These are phyloP conservation scores for Cairina moschata DNA, from an alignment of 2,113 vertebrate genomes.

Conservation along the genomic window DNA sequence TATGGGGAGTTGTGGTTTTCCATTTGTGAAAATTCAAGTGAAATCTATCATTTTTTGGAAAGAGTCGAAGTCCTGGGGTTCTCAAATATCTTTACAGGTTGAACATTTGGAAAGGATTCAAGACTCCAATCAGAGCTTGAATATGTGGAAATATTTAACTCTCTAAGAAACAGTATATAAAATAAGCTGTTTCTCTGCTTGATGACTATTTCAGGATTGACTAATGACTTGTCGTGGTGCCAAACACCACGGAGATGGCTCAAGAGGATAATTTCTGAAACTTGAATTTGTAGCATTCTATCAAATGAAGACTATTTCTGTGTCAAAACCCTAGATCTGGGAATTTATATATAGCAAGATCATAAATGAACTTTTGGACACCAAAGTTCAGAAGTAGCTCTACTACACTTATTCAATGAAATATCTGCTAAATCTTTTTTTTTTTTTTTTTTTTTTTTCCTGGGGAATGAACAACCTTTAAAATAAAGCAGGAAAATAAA, in stretches of 20 bases:
- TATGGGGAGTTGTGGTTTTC: conserved; percentile 74
- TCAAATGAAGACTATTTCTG: conserved; percentile 62
- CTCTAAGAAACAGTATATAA: conserved; percentile 75
- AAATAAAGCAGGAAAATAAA: conserved; percentile 30
- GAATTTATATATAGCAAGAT: conserved; percentile 55
- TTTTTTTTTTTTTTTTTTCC: neutral
- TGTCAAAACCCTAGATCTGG: conserved; percentile 44
- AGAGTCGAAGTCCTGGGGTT: conserved; percentile 63
- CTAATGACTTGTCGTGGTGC: conserved; percentile 70
- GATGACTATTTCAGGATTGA: conserved; percentile 75
- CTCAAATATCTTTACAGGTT: conserved; percentile 79
- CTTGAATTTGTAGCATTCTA: conserved; percentile 60
- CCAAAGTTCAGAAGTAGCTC: conserved; percentile 13
- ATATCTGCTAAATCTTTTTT: neutral
- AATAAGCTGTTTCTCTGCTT: conserved; percentile 69
- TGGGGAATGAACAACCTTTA: neutral
- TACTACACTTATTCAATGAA: conserved; percentile 7
- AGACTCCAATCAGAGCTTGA: conserved; percentile 70
- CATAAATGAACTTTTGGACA: conserved; percentile 64
- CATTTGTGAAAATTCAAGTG: conserved; percentile 76
- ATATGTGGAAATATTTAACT: conserved; percentile 76
- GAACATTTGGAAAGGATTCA: conserved; percentile 75
- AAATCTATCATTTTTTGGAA: conserved; percentile 76
- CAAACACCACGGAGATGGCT: conserved; percentile 64
- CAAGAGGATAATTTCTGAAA: conserved; percentile 69